Evolutionary conservation across 35 echinoderm and acorn worm genomes (phyloP).

Genomic region (Apostichopus parvimensis): DNA sequence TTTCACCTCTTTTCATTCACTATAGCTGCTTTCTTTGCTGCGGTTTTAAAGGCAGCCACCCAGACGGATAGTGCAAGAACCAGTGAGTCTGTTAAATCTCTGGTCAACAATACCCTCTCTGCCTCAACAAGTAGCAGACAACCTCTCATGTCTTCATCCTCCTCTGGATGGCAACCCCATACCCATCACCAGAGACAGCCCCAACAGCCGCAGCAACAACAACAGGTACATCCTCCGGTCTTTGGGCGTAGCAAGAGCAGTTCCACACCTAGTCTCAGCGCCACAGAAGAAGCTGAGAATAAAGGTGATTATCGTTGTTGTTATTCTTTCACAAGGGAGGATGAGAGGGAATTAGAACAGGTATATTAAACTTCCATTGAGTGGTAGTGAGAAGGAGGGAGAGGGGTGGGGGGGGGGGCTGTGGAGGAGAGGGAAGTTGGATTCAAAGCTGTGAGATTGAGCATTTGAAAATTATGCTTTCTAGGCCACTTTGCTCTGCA

Average conservation of each 20-base stretch:
- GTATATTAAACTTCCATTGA: no score
- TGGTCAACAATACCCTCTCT: slow-evolving; percentile 54
- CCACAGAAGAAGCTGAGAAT: slow-evolving; percentile 50
- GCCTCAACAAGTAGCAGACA: slow-evolving; percentile 27
- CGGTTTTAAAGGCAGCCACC: slow-evolving; percentile 60
- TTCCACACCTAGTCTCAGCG: slow-evolving; percentile 93
- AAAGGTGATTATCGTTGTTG: slow-evolving; percentile 33
- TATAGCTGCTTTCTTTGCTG: slow-evolving; percentile 56
- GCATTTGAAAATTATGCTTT: no score
- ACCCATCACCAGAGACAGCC: slow-evolving; percentile 32
- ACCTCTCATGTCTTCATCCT: not conserved
- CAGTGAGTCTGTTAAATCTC: slow-evolving; percentile 63
- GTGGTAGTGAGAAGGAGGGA: no score
- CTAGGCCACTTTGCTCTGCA: no score
- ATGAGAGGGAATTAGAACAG: not conserved
- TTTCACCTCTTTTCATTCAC: not conserved
- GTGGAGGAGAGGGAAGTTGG: no score
- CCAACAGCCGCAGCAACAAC: not conserved
- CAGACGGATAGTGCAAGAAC: slow-evolving; percentile 53
- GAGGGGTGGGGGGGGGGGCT: no score
- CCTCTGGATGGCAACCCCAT: not conserved
- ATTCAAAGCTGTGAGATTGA: no score
- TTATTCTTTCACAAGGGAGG: no score
- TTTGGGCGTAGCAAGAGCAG: slow-evolving; percentile 83
- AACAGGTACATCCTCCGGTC: slow-evolving; percentile 35